Evolutionary conservation across 2,888 invertebrate genomes (phyloP).

Genomic region (Hedya salicella): DNA sequence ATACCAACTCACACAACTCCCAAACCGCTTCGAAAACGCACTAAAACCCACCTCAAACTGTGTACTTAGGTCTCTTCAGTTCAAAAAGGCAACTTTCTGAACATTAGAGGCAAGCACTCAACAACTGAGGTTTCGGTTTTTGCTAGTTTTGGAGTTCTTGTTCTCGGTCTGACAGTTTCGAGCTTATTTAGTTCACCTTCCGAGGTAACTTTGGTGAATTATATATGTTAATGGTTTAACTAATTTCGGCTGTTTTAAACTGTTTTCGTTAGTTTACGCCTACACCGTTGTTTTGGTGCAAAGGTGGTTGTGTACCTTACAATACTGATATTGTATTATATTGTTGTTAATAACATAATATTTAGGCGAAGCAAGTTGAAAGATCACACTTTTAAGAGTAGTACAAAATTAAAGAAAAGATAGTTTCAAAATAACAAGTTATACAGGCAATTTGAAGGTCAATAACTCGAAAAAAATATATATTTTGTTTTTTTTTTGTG

Average conservation of each 20-base stretch:
- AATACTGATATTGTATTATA: too few species aligned
- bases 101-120: conserved; percentile 37
- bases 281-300: neutral
- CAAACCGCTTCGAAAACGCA: conserved; percentile 6
- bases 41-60: neutral
- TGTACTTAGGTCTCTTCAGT: conserved; percentile 5
- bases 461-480: too few species aligned
- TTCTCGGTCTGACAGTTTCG: conserved; percentile 36
- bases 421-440: too few species aligned
- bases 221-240: conserved; percentile 30
- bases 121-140: conserved; percentile 40
- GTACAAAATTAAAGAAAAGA: too few species aligned
- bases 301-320: neutral
- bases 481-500: too few species aligned
- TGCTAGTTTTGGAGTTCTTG: conserved; percentile 41
- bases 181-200: conserved; percentile 39
- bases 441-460: too few species aligned
- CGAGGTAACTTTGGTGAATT: conserved; percentile 27
- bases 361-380: too few species aligned
- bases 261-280: neutral
- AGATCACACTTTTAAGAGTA: too few species aligned
- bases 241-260: conserved; percentile 16
- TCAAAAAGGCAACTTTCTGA: neutral
- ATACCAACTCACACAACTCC: conserved; percentile 2
- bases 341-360: too few species aligned